A percentile compares a stretch with the other conserved stretches of the same genome.
Evolutionary conservation across 2,888 invertebrate genomes (phyloP).

Genomic region (Thalpophila matura): DNA sequence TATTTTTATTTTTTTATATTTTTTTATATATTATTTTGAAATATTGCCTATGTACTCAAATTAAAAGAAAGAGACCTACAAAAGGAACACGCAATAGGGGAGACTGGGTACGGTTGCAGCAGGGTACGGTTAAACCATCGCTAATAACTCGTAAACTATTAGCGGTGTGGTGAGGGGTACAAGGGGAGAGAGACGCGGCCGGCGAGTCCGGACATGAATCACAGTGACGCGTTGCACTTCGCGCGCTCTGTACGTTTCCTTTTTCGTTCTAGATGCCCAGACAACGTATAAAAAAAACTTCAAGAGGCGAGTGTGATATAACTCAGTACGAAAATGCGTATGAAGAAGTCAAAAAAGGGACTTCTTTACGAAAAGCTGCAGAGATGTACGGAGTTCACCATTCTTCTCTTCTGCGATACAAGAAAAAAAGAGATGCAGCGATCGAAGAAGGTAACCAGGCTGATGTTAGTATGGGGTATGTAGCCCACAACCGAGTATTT

Average conservation of each 20-base stretch:
- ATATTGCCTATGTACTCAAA: conserved; percentile 1
- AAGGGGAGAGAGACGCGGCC: conserved; percentile 5
- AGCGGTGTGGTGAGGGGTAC: neutral
- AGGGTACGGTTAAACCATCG: conserved; percentile 7
- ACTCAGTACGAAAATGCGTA: conserved; percentile 12
- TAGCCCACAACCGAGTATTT: conserved; percentile 20
- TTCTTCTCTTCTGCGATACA: conserved; percentile 8
- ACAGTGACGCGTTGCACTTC: neutral
- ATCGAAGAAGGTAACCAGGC: neutral
- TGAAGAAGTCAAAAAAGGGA: conserved; percentile 7
- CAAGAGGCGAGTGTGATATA: conserved; percentile 1
- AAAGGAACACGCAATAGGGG: conserved; percentile 1
- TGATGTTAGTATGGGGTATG: conserved; percentile 19
- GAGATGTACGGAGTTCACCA: conserved; percentile 1
- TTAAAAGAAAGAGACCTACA: conserved; percentile 4
- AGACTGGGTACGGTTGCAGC: conserved; percentile 22
- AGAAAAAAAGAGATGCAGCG: conserved; percentile 14
- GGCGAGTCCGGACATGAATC: neutral
- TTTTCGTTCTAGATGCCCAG: conserved; percentile 21
- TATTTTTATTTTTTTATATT: no score
- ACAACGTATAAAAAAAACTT: conserved; percentile 3
- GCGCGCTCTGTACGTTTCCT: neutral
- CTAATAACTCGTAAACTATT: neutral
- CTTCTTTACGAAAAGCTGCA: conserved; percentile 1
- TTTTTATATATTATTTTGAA: neutral